phyloP scores from a whole-genome alignment of 2,113 vertebrate genomes.

The Ceyx margarethae region DNA sequence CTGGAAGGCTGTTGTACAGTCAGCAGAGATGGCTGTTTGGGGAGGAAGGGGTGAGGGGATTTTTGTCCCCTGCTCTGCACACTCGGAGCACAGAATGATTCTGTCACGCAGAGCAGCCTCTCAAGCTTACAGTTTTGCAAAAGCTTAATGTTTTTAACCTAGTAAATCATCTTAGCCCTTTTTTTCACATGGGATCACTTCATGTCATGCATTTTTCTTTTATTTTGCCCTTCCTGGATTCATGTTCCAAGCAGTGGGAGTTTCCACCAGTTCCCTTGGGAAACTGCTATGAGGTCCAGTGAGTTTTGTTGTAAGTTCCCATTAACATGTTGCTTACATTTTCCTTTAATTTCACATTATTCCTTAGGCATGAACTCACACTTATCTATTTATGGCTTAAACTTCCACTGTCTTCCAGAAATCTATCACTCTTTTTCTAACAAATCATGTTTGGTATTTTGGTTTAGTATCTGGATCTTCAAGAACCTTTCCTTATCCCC shows the following conservation, averaged over 20 bases:
- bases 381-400: neutral
- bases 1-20: neutral
- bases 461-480: neutral
- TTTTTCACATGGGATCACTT: neutral
- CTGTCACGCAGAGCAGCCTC: neutral
- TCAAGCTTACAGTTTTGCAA: neutral
- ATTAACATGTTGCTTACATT: neutral
- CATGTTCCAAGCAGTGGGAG: neutral
- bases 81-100: neutral
- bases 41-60: neutral
- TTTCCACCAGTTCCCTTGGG: slow-evolving; percentile 29
- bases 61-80: neutral
- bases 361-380: neutral
- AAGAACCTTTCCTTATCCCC: neutral
- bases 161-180: neutral
- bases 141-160: neutral
- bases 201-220: neutral
- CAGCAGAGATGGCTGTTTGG: neutral
- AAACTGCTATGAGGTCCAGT: neutral
- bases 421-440: neutral
- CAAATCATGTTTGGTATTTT: neutral
- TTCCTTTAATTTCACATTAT: slow-evolving; percentile 6
- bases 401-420: neutral
- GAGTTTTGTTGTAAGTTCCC: slow-evolving; percentile 2
- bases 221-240: neutral